Evolutionary conservation across 2,113 vertebrate genomes (phyloP).

Genomic region (Festucalex cinctus): DNA sequence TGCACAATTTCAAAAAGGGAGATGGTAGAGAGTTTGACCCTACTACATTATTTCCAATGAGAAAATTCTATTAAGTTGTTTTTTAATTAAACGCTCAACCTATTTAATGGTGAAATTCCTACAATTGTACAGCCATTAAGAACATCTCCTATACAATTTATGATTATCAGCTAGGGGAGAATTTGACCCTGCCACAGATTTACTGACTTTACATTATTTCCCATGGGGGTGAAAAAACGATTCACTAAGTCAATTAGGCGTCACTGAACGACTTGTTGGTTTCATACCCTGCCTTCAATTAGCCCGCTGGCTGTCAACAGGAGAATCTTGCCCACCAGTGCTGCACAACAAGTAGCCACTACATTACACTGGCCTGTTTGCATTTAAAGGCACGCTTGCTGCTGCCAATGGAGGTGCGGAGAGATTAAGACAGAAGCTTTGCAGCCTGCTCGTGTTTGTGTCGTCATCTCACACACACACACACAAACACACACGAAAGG

Average conservation of each 20-base stretch:
- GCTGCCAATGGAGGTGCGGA: slow-evolving; percentile 2
- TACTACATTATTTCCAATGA: too few relatives aligned
- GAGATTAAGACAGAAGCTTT: slow-evolving; percentile 21
- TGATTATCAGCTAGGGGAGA: background rate
- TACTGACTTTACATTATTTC: too few relatives aligned
- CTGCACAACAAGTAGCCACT: slow-evolving; percentile 1
- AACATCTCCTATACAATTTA: too few relatives aligned
- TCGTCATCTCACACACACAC: background rate
- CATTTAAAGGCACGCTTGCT: slow-evolving; percentile 20
- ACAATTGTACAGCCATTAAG: too few relatives aligned
- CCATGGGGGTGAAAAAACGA: too few relatives aligned
- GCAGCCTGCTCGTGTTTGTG: slow-evolving; percentile 2
- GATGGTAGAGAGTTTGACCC: too few relatives aligned
- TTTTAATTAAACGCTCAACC: too few relatives aligned
- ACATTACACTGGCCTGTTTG: background rate
- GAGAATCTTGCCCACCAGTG: background rate
- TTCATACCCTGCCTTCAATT: background rate
- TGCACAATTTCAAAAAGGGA: too few relatives aligned
- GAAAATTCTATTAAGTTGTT: too few relatives aligned
- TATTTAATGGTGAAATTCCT: too few relatives aligned
- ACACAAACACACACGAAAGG: background rate
- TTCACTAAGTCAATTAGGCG: background rate
- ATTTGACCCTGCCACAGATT: background rate
- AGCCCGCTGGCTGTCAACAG: slow-evolving; percentile 1
- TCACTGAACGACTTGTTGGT: background rate